A percentile compares a stretch with the other conserved stretches of the same genome.
phyloP scores from a whole-genome alignment of 2,797 vertebrate species.

The Chromobotia macracanthus region DNA sequence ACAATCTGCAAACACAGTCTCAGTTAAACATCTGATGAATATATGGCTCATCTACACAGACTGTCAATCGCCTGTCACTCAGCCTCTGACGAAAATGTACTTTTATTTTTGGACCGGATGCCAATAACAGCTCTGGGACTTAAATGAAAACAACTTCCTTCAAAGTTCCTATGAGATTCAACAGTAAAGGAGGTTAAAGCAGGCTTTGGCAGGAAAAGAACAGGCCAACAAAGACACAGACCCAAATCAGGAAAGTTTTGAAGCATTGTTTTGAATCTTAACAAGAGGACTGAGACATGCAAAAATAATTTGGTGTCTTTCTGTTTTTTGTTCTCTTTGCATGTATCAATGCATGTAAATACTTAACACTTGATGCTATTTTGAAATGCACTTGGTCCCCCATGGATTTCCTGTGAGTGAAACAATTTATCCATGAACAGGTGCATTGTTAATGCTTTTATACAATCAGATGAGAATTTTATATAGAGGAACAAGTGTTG shows the following conservation, averaged over 20 bases:
- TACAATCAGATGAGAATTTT: slow-evolving; percentile 81
- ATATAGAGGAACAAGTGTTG: slow-evolving; percentile 64
- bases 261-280: slow-evolving; percentile 80
- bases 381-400: slow-evolving; percentile 77
- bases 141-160: slow-evolving; percentile 67
- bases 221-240: slow-evolving; percentile 77
- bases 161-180: slow-evolving; percentile 56
- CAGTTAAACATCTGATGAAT: slow-evolving; percentile 75
- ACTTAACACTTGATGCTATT: slow-evolving; percentile 82
- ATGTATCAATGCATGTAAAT: slow-evolving; percentile 34
- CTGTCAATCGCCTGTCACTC: slow-evolving; percentile 74
- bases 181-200: slow-evolving; percentile 81
- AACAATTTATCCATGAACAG: slow-evolving; percentile 82
- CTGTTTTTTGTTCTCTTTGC: slow-evolving; percentile 25
- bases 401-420: slow-evolving; percentile 76
- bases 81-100: slow-evolving; percentile 64
- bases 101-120: slow-evolving; percentile 79
- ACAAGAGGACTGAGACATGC: slow-evolving; percentile 77
- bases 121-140: slow-evolving; percentile 78
- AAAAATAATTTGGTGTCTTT: slow-evolving; percentile 75
- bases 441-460: slow-evolving; percentile 84
- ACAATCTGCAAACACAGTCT: slow-evolving; percentile 71
- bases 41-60: slow-evolving; percentile 69
- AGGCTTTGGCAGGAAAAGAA: slow-evolving; percentile 77
- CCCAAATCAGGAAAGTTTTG: slow-evolving; percentile 80